Conservation (phyloP, 2,797 vertebrate genomes). For the Hipposideros larvatus region DNA sequence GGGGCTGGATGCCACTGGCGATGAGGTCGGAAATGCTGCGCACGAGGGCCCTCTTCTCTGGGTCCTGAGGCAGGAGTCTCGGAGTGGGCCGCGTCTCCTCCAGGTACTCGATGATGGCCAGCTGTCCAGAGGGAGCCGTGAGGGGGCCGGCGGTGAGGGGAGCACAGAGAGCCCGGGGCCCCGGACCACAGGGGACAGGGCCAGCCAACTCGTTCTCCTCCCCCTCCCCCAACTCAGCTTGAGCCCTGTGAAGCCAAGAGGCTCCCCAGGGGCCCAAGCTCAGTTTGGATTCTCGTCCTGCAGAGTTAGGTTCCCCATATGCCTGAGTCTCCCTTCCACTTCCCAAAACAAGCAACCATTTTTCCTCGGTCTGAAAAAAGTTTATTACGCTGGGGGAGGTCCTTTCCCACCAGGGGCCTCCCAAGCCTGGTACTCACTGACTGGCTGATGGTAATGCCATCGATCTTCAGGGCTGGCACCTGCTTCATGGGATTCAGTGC, state of each 20-base stretch:
- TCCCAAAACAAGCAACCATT: neutral
- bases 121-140: slow-evolving; percentile 86
- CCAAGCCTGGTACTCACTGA: slow-evolving; percentile 91
- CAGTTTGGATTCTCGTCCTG: neutral
- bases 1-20: slow-evolving; percentile 95
- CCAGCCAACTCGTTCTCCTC: neutral
- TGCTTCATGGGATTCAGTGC: slow-evolving; percentile 96
- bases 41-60: slow-evolving; percentile 93
- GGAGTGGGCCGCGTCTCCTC: slow-evolving; percentile 95
- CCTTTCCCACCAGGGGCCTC: neutral
- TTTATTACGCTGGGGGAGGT: rapidly evolving
- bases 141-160: neutral
- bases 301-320: neutral
- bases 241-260: neutral
- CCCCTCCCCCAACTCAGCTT: neutral
- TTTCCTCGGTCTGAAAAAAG: neutral
- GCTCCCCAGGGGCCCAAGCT: neutral
- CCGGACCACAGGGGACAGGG: neutral
- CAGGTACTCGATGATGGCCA: slow-evolving; percentile 97
- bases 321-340: neutral
- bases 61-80: slow-evolving; percentile 93
- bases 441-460: slow-evolving; percentile 94
- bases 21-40: slow-evolving; percentile 96
- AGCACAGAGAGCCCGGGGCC: neutral
- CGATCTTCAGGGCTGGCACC: slow-evolving; percentile 96